phyloP scores from a whole-genome alignment of 1,140 invertebrate genomes.

The Drosophila aff. region DNA sequence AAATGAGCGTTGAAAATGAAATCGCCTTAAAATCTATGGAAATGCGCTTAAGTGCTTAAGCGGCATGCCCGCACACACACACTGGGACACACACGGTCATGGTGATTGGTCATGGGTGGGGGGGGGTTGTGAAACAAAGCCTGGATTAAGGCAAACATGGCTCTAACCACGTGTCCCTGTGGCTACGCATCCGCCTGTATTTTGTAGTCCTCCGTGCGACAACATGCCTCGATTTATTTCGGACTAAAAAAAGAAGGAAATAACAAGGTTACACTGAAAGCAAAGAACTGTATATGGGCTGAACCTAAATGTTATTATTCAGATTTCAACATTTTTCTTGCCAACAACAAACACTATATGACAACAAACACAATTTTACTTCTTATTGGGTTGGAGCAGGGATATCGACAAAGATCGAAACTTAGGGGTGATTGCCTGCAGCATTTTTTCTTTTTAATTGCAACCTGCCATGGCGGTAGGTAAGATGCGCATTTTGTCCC shows the following conservation, averaged over 20 bases:
- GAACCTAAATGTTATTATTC: too few species aligned
- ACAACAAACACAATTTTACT: too few species aligned
- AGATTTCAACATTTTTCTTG: too few species aligned
- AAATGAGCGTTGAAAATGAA: conserved; percentile 66
- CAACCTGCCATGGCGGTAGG: too few species aligned
- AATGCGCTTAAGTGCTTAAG: conserved; percentile 74
- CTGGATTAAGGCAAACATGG: conserved; percentile 62
- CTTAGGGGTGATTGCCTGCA: too few species aligned
- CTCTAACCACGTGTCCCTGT: conserved; percentile 64
- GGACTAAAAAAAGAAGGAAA: conserved; percentile 11
- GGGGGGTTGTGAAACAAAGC: conserved; percentile 3
- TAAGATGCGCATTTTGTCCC: too few species aligned
- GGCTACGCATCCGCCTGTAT: conserved; percentile 36
- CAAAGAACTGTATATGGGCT: not conserved
- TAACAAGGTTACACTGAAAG: not conserved
- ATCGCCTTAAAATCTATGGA: conserved; percentile 76
- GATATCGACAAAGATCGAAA: too few species aligned
- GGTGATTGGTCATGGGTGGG: not conserved
- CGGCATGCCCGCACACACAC: conserved; percentile 20
- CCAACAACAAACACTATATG: too few species aligned
- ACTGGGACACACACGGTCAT: not conserved
- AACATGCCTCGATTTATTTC: conserved; percentile 56
- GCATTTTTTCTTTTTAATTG: too few species aligned
- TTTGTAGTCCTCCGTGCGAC: conserved; percentile 17
- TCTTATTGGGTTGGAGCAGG: too few species aligned